Evolutionary conservation across 2,797 vertebrate genomes (phyloP).

Genomic region (Anguilla pacifica): DNA sequence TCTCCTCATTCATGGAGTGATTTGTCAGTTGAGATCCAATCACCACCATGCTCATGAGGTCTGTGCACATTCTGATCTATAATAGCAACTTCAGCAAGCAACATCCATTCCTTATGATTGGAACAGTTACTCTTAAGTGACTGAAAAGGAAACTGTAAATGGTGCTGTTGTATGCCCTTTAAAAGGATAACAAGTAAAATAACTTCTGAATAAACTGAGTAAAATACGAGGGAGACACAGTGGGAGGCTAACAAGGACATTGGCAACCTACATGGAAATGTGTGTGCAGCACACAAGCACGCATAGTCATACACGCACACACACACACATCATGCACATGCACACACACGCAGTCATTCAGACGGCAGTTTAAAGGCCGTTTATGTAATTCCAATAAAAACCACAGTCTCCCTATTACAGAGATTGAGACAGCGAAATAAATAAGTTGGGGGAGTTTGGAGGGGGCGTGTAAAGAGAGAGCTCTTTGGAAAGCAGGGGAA

Average conservation of each 20-base stretch:
- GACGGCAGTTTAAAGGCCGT: slow-evolving; percentile 64
- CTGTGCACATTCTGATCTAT: not conserved
- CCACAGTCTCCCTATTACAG: slow-evolving; percentile 59
- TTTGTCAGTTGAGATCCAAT: not conserved
- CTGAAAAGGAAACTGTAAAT: not conserved
- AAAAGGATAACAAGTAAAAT: not conserved
- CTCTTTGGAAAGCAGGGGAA: slow-evolving; percentile 41
- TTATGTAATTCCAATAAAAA: slow-evolving; percentile 69
- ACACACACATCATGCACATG: not conserved
- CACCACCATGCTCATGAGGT: not conserved
- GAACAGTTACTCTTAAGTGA: not conserved
- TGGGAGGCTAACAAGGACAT: slow-evolving; percentile 54
- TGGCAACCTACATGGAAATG: slow-evolving; percentile 65
- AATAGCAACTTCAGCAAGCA: not conserved
- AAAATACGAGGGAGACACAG: slow-evolving; percentile 27
- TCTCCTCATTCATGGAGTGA: not conserved
- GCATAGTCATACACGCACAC: slow-evolving; percentile 5
- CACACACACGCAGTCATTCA: slow-evolving; percentile 10
- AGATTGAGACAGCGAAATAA: slow-evolving; percentile 51
- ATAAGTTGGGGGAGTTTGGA: slow-evolving; percentile 54
- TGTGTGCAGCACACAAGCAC: slow-evolving; percentile 36
- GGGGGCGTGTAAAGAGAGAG: slow-evolving; percentile 56
- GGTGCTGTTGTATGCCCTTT: not conserved
- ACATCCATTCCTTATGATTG: not conserved
- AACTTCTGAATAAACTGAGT: not conserved